phyloP scores from a whole-genome alignment of 1,140 invertebrate genomes.

The Sogatella furcifera region DNA sequence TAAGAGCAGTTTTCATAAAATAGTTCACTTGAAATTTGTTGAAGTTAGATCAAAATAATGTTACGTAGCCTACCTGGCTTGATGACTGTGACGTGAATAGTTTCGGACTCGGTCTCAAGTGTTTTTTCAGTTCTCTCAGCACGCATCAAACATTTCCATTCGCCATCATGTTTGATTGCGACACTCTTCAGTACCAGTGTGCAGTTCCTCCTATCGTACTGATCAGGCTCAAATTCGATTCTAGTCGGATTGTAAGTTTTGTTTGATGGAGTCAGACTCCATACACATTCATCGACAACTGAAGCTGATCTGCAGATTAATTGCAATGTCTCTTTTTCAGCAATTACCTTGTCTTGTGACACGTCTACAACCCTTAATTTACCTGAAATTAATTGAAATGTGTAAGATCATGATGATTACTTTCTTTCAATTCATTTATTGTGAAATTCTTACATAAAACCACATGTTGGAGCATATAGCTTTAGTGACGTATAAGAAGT shows the following conservation, averaged over 20 bases:
- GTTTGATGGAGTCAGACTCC: neutral
- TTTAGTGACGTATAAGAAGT: too few species aligned
- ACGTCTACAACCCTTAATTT: neutral
- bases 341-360: neutral
- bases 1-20: too few species aligned
- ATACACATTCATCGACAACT: neutral
- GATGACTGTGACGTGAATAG: neutral
- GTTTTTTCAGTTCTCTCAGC: neutral
- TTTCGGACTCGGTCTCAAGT: neutral
- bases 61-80: neutral
- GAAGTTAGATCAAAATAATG: too few species aligned
- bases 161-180: neutral
- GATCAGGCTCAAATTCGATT: neutral
- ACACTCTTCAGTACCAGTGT: neutral
- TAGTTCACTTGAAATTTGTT: too few species aligned
- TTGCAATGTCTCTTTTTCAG: neutral
- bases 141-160: neutral
- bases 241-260: neutral
- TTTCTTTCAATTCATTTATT: too few species aligned
- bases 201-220: neutral
- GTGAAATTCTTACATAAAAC: too few species aligned
- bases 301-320: neutral
- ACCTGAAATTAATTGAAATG: neutral
- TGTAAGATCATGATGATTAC: too few species aligned
- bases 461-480: too few species aligned